Base-by-base conservation (phyloP, 1,140 invertebrate species). In the Nephila pilipes region DNA sequence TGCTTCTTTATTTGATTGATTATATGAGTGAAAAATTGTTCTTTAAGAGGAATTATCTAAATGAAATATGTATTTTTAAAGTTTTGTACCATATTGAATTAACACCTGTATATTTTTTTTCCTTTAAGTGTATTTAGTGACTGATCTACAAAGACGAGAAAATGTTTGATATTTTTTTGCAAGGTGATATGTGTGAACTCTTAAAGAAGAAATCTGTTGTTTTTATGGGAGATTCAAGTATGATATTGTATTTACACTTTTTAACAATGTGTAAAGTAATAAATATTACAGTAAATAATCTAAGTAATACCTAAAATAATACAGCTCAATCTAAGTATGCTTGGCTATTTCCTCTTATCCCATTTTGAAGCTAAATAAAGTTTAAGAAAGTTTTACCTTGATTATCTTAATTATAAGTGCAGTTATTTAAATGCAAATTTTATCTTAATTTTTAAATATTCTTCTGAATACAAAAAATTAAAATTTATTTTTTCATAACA, bases 211-310 rank as follows among this genome's bases (percentile, higher is more conserved):
- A 88, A 38, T 32, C 38, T 4, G 16, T 88, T 36, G 57, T 88
- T 90, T 93, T 93, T 32, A 58, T 93, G 29, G 87, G 65, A 20
- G 93, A 89, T 90, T 90, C 69, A 79, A 90, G 80, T 83, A 83
- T 55, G 46, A 14, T 16, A 36, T 36, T 16, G 5, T 29, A 12
- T 14, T 29, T 75, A 32, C 4, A 6, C 12, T 20, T 5, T 2
- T 63, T n/a, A 8, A 0, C 10, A 10, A n/a, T n/a, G 22, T 6
- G 0, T 63, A 63, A 6, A 22, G 10, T 8, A 20, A 0, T n/a
- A 4, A 6, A n/a, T 63, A 8, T n/a, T n/a, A 2, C 22, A 6
- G 8, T 0, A 29, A 1, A 29, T 0, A 69, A 69, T 3, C 8
- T 6, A 10, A 5, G 1, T 2, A 29, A 5, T 29, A 2, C 63